Conservation (phyloP, 2,888 invertebrate species). For the Kryphioiulus occultus region DNA sequence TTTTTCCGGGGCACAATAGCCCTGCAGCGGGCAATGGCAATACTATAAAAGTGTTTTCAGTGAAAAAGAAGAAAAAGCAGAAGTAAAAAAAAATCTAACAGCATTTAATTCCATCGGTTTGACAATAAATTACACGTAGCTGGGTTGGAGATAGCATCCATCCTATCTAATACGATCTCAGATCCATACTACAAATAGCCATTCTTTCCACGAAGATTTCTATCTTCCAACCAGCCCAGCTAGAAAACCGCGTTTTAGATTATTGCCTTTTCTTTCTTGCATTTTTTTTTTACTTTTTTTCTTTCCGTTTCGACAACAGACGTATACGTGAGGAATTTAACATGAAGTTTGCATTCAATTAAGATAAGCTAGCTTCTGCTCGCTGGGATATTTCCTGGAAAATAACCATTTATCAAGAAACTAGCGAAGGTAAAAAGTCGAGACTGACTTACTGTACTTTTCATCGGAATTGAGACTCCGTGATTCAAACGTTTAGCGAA, state of each 20-base stretch:
- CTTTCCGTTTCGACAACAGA: too few species aligned
- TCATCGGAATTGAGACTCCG: neutral
- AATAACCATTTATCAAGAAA: neutral
- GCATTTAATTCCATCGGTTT: constrained; percentile 40
- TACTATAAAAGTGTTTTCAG: neutral
- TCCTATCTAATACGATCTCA: constrained; percentile 7
- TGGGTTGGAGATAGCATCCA: constrained; percentile 10
- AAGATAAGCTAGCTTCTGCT: neutral
- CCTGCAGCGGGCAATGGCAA: too few species aligned
- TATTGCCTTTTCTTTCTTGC: neutral
- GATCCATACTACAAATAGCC: constrained; percentile 5
- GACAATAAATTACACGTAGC: constrained; percentile 39
- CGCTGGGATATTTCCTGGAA: neutral
- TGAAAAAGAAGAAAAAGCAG: constrained; percentile 21
- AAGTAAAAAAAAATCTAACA: constrained; percentile 24
- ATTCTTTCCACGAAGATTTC: neutral
- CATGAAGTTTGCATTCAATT: neutral
- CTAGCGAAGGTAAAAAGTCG: neutral
- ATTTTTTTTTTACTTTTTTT: neutral
- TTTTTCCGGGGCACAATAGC: neutral
- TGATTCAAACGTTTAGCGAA: neutral
- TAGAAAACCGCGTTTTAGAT: neutral
- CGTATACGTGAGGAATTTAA: neutral
- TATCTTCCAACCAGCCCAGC: neutral
- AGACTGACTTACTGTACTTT: neutral